A percentile compares a stretch with the other conserved stretches of the same genome.
phyloP scores from a whole-genome alignment of 2,888 invertebrate genomes.

The Lepidocyrtoides sp. region DNA sequence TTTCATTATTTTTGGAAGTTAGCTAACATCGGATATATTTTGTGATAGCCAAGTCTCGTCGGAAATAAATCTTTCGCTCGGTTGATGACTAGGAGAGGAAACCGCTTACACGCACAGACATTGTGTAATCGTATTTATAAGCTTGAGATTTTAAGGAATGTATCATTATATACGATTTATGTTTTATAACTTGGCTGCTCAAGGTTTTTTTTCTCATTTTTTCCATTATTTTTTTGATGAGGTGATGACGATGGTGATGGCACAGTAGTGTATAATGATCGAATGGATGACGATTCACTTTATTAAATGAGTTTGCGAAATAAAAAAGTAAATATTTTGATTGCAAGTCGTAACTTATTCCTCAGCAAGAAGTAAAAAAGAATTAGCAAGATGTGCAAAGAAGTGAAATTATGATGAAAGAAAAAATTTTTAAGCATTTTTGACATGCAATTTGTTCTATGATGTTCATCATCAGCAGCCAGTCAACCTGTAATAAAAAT shows the following conservation, averaged over 20 bases:
- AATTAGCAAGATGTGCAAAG: background rate
- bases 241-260: conserved; percentile 48
- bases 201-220: conserved; percentile 57
- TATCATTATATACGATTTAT: background rate
- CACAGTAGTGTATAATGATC: conserved; percentile 56
- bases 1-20: background rate
- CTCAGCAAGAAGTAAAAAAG: conserved; percentile 15
- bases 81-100: conserved; percentile 59
- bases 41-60: conserved; percentile 64
- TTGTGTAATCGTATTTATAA: conserved; percentile 61
- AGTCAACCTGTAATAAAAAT: background rate
- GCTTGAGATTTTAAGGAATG: conserved; percentile 4
- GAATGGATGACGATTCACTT: conserved; percentile 39
- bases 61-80: conserved; percentile 69
- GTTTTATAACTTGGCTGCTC: conserved; percentile 39
- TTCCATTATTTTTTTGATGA: conserved; percentile 45
- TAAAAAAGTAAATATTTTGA: conserved; percentile 80
- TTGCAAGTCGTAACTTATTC: conserved; percentile 59
- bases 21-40: conserved; percentile 37
- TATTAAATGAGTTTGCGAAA: conserved; percentile 72
- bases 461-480: conserved; percentile 2
- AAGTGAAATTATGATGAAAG: conserved; percentile 19
- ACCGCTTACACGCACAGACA: conserved; percentile 33
- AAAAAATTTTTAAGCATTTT: conserved; percentile 21
- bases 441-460: conserved; percentile 46